phyloP scores from a whole-genome alignment of 2,888 invertebrate genomes.

The Drosophila borborema region DNA sequence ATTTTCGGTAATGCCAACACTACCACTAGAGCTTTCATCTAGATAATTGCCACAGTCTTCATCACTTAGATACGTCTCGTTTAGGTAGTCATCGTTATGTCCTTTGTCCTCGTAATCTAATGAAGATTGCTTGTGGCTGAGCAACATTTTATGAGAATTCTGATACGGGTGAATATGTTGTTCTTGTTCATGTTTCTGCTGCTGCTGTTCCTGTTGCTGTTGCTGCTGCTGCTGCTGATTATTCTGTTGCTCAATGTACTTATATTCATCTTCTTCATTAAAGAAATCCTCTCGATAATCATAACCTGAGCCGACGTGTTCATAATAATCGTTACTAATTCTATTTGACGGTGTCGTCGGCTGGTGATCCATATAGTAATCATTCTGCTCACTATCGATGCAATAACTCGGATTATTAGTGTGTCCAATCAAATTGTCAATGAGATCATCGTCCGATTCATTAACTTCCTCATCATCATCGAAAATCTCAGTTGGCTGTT shows the following conservation, averaged over 20 bases:
- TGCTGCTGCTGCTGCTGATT: conserved; percentile 66
- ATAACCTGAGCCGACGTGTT: conserved; percentile 79
- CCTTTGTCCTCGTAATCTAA: conserved; percentile 71
- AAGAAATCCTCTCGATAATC: conserved; percentile 85
- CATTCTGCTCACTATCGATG: conserved; percentile 83
- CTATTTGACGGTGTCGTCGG: conserved; percentile 67
- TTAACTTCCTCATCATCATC: conserved; percentile 58
- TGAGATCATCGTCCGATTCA: conserved; percentile 50
- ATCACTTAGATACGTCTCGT: conserved; percentile 83
- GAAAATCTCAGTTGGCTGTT: conserved; percentile 83
- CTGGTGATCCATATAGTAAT: conserved; percentile 81
- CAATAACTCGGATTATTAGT: conserved; percentile 72
- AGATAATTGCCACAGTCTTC: conserved; percentile 83
- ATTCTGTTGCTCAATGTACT: conserved; percentile 83
- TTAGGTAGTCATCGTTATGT: conserved; percentile 77
- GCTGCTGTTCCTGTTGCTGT: conserved; percentile 1
- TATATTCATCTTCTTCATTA: conserved; percentile 85
- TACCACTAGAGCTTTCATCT: conserved; percentile 82
- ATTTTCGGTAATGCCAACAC: conserved; percentile 59
- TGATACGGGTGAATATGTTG: conserved; percentile 45
- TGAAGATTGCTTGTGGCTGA: conserved; percentile 54
- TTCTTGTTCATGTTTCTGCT: conserved; percentile 22
- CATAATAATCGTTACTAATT: conserved; percentile 79
- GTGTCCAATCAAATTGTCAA: conserved; percentile 51
- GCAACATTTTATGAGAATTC: conserved; percentile 42